Base-by-base conservation (phyloP, 2,797 vertebrate species). In the Sebastes hubbsi region DNA sequence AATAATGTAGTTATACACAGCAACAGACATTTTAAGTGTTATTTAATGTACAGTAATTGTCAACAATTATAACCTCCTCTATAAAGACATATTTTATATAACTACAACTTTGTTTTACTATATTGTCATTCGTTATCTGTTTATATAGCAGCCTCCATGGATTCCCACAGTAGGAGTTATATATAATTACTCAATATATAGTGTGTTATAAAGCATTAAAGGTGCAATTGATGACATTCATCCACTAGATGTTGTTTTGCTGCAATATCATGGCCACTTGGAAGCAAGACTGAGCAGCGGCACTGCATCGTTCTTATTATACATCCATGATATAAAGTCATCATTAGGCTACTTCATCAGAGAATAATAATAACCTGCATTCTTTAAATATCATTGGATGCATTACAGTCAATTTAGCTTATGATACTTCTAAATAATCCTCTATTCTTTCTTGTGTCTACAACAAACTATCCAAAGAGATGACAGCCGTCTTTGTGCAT, bases 401-500 rank as follows among this genome's bases (percentile, higher is more conserved):
- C 62, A 55, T 70, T 77, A 56, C 12, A 46, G 36, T 83, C 24
- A 65, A 9, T 61, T 38, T 1, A n/a, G 16, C 1, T 52, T 20
- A 11, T 32, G 1, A 46, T 46, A 16, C 65, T 42, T 72, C 4
- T 22, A 63, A 75, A 72, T 81, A 72, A 72, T 59, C 11, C 24
- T 54, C 24, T 29, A 0, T 67, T 84, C 25, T 42, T 62, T 59
- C 24, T 36, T 38, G 61, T 72, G 34, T 68, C 13, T 34, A 54
- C 38, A 83, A 61, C n/a, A 78, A 66, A 68, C 63, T 42, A 67
- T 68, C 52, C 46, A 64, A 67, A 75, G 69, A 71, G 34, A 32
- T 64, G 75, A 80, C 52, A 80, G 65, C 34, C 4, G 2, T 52
- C 22, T 75, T 82, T 76, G 55, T 69, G 78, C 71, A 16, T 75